Evolutionary conservation across 2,797 vertebrate genomes (phyloP).

Genomic region (Scleropages formosus): DNA sequence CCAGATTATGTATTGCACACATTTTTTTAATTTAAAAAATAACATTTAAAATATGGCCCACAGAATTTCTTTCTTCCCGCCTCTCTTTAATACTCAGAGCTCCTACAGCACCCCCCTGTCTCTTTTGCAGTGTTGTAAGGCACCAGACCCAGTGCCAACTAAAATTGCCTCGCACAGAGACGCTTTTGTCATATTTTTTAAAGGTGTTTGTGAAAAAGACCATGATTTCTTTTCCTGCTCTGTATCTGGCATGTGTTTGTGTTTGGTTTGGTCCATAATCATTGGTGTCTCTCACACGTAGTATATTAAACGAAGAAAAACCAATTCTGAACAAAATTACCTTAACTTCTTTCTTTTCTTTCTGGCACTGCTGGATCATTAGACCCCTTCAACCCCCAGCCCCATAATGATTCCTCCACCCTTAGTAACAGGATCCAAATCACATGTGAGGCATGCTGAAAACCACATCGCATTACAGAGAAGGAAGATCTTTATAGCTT

Average conservation of each 20-base stretch:
- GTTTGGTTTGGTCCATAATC: constrained; percentile 20
- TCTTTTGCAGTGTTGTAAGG: not conserved
- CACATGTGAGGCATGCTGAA: no score
- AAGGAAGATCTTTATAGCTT: no score
- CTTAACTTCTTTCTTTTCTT: not conserved
- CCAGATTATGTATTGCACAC: not conserved
- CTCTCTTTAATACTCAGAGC: not conserved
- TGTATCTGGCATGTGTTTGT: constrained; percentile 4
- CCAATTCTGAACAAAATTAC: constrained; percentile 8
- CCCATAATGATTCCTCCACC: no score
- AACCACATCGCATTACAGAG: no score
- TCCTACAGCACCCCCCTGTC: not conserved
- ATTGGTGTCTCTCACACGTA: constrained; percentile 5
- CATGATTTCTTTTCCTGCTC: constrained; percentile 19
- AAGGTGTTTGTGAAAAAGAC: constrained; percentile 11
- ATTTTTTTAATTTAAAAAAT: not conserved
- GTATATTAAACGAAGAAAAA: constrained; percentile 22
- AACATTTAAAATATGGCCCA: constrained; percentile 13
- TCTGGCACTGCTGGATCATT: not conserved
- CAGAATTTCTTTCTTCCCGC: not conserved
- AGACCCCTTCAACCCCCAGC: no score
- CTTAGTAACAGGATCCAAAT: no score
- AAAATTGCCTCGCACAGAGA: constrained; percentile 12
- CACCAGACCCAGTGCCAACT: not conserved
- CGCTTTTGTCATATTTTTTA: constrained; percentile 8